Percentiles rank a stretch among this genome's conserved stretches.
These are phyloP conservation scores for Sebastes itinus DNA, from an alignment of 2,797 vertebrate species.

Conservation along the genomic window DNA sequence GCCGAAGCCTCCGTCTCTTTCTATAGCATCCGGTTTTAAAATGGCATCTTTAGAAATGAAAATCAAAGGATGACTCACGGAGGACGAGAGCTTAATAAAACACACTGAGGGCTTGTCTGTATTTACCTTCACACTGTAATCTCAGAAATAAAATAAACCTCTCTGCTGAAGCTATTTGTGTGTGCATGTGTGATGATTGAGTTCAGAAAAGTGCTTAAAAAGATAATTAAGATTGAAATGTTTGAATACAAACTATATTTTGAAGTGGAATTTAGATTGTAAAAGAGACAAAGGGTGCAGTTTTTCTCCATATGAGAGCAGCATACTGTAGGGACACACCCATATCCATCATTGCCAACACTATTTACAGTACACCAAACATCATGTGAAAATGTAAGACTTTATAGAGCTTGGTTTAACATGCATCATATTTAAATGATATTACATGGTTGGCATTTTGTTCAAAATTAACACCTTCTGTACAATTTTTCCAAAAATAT, in stretches of 20 bases:
- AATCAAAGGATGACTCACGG: slow-evolving; percentile 70
- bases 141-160: slow-evolving; percentile 61
- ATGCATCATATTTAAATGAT: not conserved
- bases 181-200: slow-evolving; percentile 49
- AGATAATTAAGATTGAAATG: slow-evolving; percentile 2
- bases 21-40: slow-evolving; percentile 60
- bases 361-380: not conserved
- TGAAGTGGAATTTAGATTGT: not conserved
- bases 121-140: slow-evolving; percentile 69
- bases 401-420: not conserved
- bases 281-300: not conserved
- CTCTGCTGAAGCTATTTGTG: slow-evolving; percentile 41
- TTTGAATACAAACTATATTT: slow-evolving; percentile 4
- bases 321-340: slow-evolving; percentile 17
- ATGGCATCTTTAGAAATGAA: slow-evolving; percentile 73
- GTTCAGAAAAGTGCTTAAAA: slow-evolving; percentile 20
- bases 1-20: slow-evolving; percentile 50
- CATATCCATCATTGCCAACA: not conserved
- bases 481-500: not conserved
- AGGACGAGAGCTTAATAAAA: slow-evolving; percentile 66
- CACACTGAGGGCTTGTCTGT: slow-evolving; percentile 40
- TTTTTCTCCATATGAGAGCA: not conserved
- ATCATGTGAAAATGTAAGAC: not conserved
- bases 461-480: not conserved
- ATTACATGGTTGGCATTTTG: not conserved